Evolutionary conservation across 2,797 vertebrate genomes (phyloP), one percentile per base, ranked within the genome.

Genomic region (Borostomias antarcticus): DNA sequence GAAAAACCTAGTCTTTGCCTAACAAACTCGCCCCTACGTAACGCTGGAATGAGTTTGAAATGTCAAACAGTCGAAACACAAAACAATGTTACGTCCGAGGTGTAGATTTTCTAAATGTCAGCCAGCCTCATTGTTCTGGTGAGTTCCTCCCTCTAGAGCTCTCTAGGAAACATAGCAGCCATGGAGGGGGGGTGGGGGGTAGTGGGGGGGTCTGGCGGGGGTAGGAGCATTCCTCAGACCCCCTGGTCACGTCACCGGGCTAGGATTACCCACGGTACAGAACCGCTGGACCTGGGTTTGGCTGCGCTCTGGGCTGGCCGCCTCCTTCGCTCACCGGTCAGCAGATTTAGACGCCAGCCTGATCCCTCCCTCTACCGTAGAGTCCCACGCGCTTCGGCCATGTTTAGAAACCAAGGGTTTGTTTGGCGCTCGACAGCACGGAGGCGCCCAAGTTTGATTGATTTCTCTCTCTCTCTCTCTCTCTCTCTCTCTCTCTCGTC

Each of bases 211-310:
- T 50, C 65, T 40, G 67, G 19, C 6, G 4, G 35, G 48, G 35
- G 19, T 21, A 23, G 43, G 62, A 40, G 58, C 63, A 76, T 72
- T 83, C 72, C 68, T 72, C 53, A 62, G 50, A 59, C 19, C 26
- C 25, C 51, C 51, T 45, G 26, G 51, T 53, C 51, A 29, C 13
- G 25, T 28, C 25, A 25, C n/a, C 40, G n/a, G 40, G 40, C 40
- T 45, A 45, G n/a, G 40, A 17, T 45, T 45, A 45, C 40, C 40
- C n/a, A 45, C n/a, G 40, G 40, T 45, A 45, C 40, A n/a, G n/a
- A n/a, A 45, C 13, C n/a, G 40, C 15, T 45, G n/a, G 40, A 45
- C 40, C 40, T 45, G 15, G 15, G 40, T 45, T 45, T 4, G 13
- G 13, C 40, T 45, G 15, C 13, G 40, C 40, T 45, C 13, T 17